These are phyloP conservation scores for Frankliniella fusca DNA, from an alignment of 2,888 invertebrate genomes.

Conservation along the genomic window DNA sequence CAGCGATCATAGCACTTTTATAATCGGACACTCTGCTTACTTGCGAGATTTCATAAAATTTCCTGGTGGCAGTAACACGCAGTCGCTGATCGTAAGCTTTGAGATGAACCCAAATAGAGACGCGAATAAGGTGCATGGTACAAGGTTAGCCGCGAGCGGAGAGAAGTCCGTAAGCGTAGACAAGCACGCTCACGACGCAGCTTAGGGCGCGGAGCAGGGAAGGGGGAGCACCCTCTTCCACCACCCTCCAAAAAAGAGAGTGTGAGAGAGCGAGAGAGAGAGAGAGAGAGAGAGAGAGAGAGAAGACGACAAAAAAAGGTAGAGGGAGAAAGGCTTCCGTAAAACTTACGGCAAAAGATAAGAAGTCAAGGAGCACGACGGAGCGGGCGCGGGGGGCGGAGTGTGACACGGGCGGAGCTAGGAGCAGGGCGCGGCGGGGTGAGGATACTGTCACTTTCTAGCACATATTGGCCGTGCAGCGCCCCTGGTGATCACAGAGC, in stretches of 20 bases:
- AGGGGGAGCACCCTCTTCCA: too few relatives aligned
- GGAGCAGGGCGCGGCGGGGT: background rate
- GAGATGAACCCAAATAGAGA: too few relatives aligned
- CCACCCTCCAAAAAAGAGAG: background rate
- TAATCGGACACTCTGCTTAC: too few relatives aligned
- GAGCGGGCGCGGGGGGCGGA: background rate
- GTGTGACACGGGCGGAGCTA: background rate
- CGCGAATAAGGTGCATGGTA: too few relatives aligned
- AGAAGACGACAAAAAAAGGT: background rate
- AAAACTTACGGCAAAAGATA: constrained; percentile 21
- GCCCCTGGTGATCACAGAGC: background rate
- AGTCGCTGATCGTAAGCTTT: too few relatives aligned
- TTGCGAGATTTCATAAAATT: too few relatives aligned
- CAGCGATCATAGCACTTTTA: too few relatives aligned
- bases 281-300: background rate
- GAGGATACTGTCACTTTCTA: background rate
- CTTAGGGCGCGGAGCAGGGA: too few relatives aligned
- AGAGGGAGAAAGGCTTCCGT: constrained; percentile 15
- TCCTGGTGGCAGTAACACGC: too few relatives aligned
- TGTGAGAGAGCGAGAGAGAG: background rate
- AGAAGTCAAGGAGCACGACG: constrained; percentile 19
- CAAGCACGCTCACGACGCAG: too few relatives aligned
- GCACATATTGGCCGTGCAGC: background rate
- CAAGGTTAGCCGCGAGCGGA: too few relatives aligned
- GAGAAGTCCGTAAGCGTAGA: too few relatives aligned